These are phyloP conservation scores for Mythimna loreyi DNA, from an alignment of 2,888 invertebrate genomes.

Conservation along the genomic window DNA sequence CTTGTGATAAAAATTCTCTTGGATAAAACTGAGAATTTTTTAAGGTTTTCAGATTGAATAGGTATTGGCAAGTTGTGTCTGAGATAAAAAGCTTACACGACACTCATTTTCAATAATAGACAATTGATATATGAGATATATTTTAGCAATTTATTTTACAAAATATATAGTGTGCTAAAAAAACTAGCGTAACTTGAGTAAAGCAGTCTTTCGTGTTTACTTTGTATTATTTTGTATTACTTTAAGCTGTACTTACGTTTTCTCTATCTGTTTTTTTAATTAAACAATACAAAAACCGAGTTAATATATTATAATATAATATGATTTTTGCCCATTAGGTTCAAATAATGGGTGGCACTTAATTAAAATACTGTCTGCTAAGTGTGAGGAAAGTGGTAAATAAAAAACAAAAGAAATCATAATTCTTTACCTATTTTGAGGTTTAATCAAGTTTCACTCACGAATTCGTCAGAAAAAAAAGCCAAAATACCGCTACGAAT, in stretches of 20 bases:
- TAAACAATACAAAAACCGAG: too few species aligned
- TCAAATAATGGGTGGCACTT: too few species aligned
- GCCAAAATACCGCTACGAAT: background rate
- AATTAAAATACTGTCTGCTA: too few species aligned
- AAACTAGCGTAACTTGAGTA: background rate
- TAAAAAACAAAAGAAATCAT: background rate
- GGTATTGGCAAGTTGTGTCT: background rate
- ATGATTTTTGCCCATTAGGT: too few species aligned
- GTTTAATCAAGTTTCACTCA: background rate
- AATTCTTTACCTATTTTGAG: background rate
- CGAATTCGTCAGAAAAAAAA: background rate
- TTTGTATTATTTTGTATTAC: background rate
- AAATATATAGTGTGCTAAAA: background rate
- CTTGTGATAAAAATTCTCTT: slow-evolving; percentile 39
- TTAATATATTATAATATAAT: background rate
- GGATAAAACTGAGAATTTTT: slow-evolving; percentile 9
- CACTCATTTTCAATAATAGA: background rate
- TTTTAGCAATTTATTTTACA: background rate
- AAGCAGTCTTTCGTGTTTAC: background rate
- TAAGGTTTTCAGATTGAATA: slow-evolving; percentile 14
- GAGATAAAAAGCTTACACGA: background rate
- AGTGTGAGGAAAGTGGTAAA: too few species aligned
- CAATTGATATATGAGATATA: background rate
- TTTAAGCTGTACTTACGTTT: background rate
- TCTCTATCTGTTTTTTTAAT: too few species aligned